Conservation (phyloP, 2,888 invertebrate species). For the Epistrophe grossulariae region DNA sequence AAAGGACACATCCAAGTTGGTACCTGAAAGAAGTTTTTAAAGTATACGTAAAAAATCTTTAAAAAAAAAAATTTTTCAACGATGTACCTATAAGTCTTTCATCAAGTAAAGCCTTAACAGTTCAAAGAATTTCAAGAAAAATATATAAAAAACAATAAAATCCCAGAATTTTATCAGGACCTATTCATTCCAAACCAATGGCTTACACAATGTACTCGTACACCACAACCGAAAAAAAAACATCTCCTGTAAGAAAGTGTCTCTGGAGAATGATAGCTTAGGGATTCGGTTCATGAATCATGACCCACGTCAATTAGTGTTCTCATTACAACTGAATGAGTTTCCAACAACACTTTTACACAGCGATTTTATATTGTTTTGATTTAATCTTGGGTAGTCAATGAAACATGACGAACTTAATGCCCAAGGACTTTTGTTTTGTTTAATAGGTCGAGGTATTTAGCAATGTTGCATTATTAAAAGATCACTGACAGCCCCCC, state of each 20-base stretch:
- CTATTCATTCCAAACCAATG: no score
- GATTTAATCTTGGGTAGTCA: constrained; percentile 63
- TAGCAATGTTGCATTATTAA: constrained; percentile 81
- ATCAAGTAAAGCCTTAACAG: no score
- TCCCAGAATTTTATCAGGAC: no score
- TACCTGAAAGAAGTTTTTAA: constrained; percentile 19
- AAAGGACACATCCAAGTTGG: constrained; percentile 78
- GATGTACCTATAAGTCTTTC: no score
- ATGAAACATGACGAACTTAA: constrained; percentile 62
- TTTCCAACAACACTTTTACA: constrained; percentile 26
- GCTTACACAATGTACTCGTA: no score
- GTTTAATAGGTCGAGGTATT: constrained; percentile 78
- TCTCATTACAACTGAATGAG: constrained; percentile 51
- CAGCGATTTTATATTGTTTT: constrained; percentile 42
- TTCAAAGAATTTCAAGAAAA: no score
- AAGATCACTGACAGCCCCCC: constrained; percentile 64
- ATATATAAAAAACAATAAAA: no score
- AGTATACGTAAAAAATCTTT: not conserved
- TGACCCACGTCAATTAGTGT: constrained; percentile 65
- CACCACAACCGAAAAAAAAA: not conserved
- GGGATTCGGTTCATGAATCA: constrained; percentile 48
- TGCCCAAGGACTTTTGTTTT: constrained; percentile 61
- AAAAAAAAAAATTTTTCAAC: no score
- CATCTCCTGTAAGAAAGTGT: not conserved
- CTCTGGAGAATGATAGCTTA: constrained; percentile 48